Evolutionary conservation across 2,888 invertebrate species (phyloP).

Genomic region (Argyra leucocephala): DNA sequence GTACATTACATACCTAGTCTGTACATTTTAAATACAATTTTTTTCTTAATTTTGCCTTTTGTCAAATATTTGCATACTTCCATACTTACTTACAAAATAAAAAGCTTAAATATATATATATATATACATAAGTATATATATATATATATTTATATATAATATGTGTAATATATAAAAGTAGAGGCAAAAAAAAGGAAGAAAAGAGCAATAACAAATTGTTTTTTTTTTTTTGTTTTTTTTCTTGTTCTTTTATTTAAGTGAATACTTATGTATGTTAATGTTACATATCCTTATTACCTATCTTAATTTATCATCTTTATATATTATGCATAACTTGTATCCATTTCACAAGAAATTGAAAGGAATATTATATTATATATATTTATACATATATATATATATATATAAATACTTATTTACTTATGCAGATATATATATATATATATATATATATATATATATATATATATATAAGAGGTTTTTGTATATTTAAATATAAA

Average conservation of each 20-base stretch:
- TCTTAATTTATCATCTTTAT: background rate
- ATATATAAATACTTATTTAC: too few relatives aligned
- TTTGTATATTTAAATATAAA: too few relatives aligned
- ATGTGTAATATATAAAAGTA: background rate
- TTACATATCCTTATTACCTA: constrained; percentile 4
- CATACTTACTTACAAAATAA: background rate
- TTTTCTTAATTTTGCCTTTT: background rate
- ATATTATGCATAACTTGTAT: background rate
- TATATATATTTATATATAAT: background rate
- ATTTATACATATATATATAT: too few relatives aligned
- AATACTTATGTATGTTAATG: background rate
- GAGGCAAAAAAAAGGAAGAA: too few relatives aligned
- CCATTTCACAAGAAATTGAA: background rate
- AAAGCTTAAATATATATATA: background rate
- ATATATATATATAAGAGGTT: too few relatives aligned
- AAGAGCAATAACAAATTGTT: too few relatives aligned
- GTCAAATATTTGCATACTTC: background rate
- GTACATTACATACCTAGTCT: background rate
- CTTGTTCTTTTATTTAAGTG: too few relatives aligned
- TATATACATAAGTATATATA: background rate
- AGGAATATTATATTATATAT: too few relatives aligned
- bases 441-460: too few relatives aligned
- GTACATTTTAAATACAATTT: too few relatives aligned
- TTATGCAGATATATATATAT: too few relatives aligned
- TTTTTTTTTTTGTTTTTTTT: too few relatives aligned